These are phyloP conservation scores for Geotria australis DNA, from an alignment of 2,797 vertebrate genomes.

Conservation along the genomic window DNA sequence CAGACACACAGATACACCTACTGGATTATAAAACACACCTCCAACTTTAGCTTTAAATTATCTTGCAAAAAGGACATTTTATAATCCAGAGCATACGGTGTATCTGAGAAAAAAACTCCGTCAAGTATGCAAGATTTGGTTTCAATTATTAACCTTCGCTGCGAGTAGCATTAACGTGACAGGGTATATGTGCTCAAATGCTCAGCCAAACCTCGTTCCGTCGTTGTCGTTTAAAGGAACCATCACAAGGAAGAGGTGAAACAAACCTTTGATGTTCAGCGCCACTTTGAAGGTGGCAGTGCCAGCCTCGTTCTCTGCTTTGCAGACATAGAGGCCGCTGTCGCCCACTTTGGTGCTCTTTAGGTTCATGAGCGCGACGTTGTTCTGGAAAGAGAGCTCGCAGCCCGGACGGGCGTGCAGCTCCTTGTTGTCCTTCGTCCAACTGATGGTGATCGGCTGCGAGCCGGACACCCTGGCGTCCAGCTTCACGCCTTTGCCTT, in stretches of 20 bases:
- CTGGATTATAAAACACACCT: too few species aligned
- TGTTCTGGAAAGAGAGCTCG: constrained; percentile 60
- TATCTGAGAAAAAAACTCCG: too few species aligned
- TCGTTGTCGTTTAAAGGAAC: too few species aligned
- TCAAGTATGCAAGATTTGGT: too few species aligned
- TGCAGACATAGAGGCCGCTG: constrained; percentile 46
- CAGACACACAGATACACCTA: too few species aligned
- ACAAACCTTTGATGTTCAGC: constrained; percentile 47
- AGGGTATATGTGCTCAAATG: too few species aligned
- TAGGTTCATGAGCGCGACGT: constrained; percentile 32
- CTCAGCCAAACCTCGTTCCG: too few species aligned
- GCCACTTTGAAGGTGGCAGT: constrained; percentile 25
- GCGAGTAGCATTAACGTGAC: too few species aligned
- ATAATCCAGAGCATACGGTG: too few species aligned
- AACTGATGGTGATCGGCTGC: constrained; percentile 44
- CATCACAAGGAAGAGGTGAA: not conserved
- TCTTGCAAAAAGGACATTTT: too few species aligned
- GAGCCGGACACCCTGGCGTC: constrained; percentile 65
- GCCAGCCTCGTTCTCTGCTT: constrained; percentile 58
- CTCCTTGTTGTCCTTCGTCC: constrained; percentile 50
- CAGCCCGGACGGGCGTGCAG: constrained; percentile 31
- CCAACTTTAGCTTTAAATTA: too few species aligned
- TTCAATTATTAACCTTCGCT: too few species aligned
- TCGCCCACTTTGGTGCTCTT: constrained; percentile 24
- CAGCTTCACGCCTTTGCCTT: constrained; percentile 56